Percentiles rank a stretch among this genome's conserved stretches.
Conservation (phyloP, 2,113 vertebrate species). For the Perca fluviatilis region DNA sequence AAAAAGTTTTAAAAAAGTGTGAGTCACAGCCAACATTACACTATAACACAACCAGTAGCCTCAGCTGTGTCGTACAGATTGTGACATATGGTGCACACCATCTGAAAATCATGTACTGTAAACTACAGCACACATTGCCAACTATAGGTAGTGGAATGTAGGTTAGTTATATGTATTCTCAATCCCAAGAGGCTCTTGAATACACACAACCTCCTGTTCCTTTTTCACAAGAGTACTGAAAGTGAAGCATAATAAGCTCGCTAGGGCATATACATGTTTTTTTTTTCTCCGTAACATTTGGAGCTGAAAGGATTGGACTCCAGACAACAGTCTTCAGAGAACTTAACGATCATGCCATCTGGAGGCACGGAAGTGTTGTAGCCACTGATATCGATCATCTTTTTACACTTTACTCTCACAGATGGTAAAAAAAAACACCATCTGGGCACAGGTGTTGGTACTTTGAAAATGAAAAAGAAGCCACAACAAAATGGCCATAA, state of each 20-base stretch:
- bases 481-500: slow-evolving; percentile 37
- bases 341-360: slow-evolving; percentile 80
- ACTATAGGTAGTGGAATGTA: slow-evolving; percentile 56
- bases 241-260: slow-evolving; percentile 33
- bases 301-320: slow-evolving; percentile 68
- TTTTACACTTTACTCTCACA: slow-evolving; percentile 76
- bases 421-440: slow-evolving; percentile 70
- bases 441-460: slow-evolving; percentile 76
- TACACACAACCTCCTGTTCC: slow-evolving; percentile 19
- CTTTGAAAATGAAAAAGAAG: slow-evolving; percentile 64
- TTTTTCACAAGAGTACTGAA: slow-evolving; percentile 30
- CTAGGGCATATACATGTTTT: slow-evolving; percentile 5
- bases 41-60: slow-evolving; percentile 27
- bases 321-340: slow-evolving; percentile 74
- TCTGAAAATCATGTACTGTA: slow-evolving; percentile 43
- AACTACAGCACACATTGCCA: slow-evolving; percentile 44
- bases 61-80: slow-evolving; percentile 44
- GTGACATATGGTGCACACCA: slow-evolving; percentile 59
- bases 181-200: slow-evolving; percentile 45
- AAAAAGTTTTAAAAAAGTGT: not conserved
- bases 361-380: slow-evolving; percentile 72
- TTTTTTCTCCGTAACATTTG: slow-evolving; percentile 45
- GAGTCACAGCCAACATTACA: slow-evolving; percentile 13
- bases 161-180: slow-evolving; percentile 49
- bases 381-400: slow-evolving; percentile 80